Base-by-base conservation (phyloP, 2,797 vertebrate species). In the Merluccius polli region DNA sequence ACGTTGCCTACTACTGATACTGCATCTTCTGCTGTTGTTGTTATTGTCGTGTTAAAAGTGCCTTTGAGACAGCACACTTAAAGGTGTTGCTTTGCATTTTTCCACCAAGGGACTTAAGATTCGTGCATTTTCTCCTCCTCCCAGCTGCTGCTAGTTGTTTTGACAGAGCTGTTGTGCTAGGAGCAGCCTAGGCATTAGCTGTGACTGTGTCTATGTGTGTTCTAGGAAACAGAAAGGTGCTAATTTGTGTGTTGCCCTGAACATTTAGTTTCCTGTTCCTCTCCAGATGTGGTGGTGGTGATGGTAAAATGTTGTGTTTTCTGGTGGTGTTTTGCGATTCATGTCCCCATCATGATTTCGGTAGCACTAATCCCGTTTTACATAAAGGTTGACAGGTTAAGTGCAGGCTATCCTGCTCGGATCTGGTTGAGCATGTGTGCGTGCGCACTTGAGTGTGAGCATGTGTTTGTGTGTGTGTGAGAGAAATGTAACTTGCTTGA, bases 1-100 rank as follows among this genome's bases (percentile, higher is more conserved):
- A 92, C 95, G 95, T 65, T 24, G 21, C 52, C n/a, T 38, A 38
- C 33, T 35, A 7, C 44, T 21, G 18, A 15, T 48, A 88, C 29
- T 6, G 32, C 38, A 75, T 15, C 75, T 63, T n/a, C 18, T 75
- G 18, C 35, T 82, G 41, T 3, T 68, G 65, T 29, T n/a, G 59
- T 41, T 6, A 6, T 13, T 41, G 38, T 63, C 16, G 18, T 24
- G 6, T 0, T 59, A 41, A 16, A 16, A 41, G 13, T 12, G n/a
- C 24, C 24, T 41, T 30, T 59, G 21, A 70, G 72, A 41, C 2
- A 1, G 11, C 65, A 30, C 48, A n/a, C 12, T 73, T 44, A 0
- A 44, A 44, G 41, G 41, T 16, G 41, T 13, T 44, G 44, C 44
- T 52, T n/a, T 52, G 41, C 21, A n/a, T 52, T 84, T 83, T 77